Conservation (phyloP, 1,140 invertebrate species). For the Portunus trituberculatus region DNA sequence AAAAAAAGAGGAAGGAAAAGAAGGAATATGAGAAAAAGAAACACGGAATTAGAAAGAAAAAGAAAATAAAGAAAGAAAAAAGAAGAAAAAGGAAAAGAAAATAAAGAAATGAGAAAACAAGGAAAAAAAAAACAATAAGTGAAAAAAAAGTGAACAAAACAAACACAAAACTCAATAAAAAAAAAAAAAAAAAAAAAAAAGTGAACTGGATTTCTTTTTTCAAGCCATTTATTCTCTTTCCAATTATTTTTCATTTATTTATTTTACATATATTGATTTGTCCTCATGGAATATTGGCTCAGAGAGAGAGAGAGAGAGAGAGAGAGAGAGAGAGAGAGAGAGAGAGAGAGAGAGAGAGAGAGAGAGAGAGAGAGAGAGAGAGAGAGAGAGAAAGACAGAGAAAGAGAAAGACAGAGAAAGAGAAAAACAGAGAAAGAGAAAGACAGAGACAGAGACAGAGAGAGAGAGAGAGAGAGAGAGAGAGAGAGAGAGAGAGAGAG, state of each 20-base stretch:
- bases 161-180: background rate
- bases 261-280: slow-evolving; percentile 4
- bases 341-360: background rate
- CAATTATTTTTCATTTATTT: background rate
- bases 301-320: background rate
- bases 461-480: slow-evolving; percentile 18
- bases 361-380: background rate
- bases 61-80: too few species aligned
- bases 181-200: background rate
- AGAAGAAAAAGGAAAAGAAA: background rate
- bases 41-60: too few species aligned
- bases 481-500: background rate
- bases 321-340: slow-evolving; percentile 17
- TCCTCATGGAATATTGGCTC: background rate
- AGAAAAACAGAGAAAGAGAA: background rate
- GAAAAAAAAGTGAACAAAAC: background rate
- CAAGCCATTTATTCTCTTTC: background rate
- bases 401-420: too few species aligned
- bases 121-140: background rate
- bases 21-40: too few species aligned
- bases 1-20: too few species aligned
- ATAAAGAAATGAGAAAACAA: background rate
- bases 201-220: background rate
- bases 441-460: too few species aligned
- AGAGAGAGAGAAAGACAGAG: background rate